Base-by-base conservation (phyloP, 2,797 vertebrate genomes). In the Mus minutoides region DNA sequence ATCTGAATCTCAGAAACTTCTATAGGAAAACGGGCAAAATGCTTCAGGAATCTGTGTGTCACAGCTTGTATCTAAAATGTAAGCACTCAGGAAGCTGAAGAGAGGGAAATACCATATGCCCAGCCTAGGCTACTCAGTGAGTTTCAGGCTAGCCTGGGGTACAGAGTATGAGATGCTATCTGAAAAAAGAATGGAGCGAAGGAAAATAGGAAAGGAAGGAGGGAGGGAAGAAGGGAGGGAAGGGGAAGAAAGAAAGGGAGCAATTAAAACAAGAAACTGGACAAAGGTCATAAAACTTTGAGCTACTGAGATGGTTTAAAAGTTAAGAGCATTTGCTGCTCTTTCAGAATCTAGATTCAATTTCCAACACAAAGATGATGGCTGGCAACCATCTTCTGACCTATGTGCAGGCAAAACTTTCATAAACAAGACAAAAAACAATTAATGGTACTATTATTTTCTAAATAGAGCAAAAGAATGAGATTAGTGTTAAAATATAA, bases 371-470 rank as follows among this genome's bases (percentile, higher is more conserved):
- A 31, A 49, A 49, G 11, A 46, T 49, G 62, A 67, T 67, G 19
- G 29, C 34, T 85, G 17, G 22, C 31, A 85, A 22, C 31, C 43
- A 49, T 67, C 31, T 49, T 85, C 31, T 85, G 80, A 46, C 26
- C 16, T 62, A 49, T 5, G 13, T 85, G 31, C 10, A 67, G 82
- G 29, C 6, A 67, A 84, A 84, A 84, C 29, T 29, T 12, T 60
- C 56, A 37, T 26, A 40, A 40, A 29, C 22, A 40, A 83, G 22
- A 56, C 3, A 43, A 49, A 62, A 64, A 64, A 62, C 52, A 62
- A 86, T 87, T 69, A 77, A 96, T 73, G 43, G 17, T 22, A 19
- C 71, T 71, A 77, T 91, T 89, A 54, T 71, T 82, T 88, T 31
- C 73, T 77, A 79, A 83, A 19, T 75, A 16, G 2, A 46, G 92